A percentile compares a stretch with the other conserved stretches of the same genome.
phyloP scores from a whole-genome alignment of 2,113 vertebrate genomes.

The Clarias gariepinus region DNA sequence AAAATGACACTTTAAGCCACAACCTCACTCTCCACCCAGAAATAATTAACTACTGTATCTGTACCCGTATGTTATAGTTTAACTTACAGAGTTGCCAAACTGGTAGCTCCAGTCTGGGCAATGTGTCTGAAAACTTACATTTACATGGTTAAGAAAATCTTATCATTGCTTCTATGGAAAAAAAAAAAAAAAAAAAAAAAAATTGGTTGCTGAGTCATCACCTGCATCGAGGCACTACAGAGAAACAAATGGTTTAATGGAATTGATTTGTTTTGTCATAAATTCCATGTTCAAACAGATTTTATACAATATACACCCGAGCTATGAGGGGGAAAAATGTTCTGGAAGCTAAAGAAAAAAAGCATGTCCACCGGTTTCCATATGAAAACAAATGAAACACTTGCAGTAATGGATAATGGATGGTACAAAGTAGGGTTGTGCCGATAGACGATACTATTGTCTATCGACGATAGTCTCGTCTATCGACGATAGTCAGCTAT shows the following conservation, averaged over 20 bases:
- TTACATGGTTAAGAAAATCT: not conserved
- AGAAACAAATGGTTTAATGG: not conserved
- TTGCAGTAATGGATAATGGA: slow-evolving; percentile 12
- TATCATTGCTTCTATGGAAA: not conserved
- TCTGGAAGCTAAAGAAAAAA: not conserved
- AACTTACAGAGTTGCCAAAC: slow-evolving; percentile 42
- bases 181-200: not conserved
- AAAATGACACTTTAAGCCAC: slow-evolving; percentile 45
- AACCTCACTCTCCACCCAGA: slow-evolving; percentile 50
- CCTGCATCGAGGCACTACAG: not conserved
- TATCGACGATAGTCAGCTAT: too few relatives aligned
- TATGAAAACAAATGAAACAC: slow-evolving; percentile 3
- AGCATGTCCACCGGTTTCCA: not conserved
- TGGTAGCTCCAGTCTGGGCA: slow-evolving; percentile 36
- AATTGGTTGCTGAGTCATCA: not conserved
- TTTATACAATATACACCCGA: not conserved
- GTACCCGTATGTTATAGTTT: slow-evolving; percentile 31
- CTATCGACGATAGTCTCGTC: too few relatives aligned
- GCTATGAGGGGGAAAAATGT: not conserved
- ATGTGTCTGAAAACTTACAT: slow-evolving; percentile 26
- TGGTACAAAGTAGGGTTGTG: too few relatives aligned
- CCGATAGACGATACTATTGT: too few relatives aligned
- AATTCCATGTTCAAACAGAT: not conserved
- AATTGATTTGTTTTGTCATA: not conserved
- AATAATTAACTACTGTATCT: slow-evolving; percentile 43